These are phyloP conservation scores for Orthosia incerta DNA, from an alignment of 2,888 invertebrate species.

Conservation along the genomic window DNA sequence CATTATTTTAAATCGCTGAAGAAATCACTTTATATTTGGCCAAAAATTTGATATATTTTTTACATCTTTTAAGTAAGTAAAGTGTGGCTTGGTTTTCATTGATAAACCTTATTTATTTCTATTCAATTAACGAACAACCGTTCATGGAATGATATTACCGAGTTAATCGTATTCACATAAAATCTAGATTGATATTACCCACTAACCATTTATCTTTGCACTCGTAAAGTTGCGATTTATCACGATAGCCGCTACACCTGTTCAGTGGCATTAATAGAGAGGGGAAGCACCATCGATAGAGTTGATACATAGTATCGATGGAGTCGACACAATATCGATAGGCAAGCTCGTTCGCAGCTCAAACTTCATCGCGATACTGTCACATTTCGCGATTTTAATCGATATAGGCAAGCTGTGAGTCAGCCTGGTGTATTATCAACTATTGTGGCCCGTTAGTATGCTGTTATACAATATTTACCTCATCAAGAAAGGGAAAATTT, in stretches of 20 bases:
- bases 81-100: not conserved
- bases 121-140: not conserved
- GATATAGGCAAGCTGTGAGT: constrained; percentile 1
- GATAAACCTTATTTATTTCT: not conserved
- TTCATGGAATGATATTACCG: not conserved
- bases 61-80: not conserved
- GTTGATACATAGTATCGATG: constrained; percentile 19
- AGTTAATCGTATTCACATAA: constrained; percentile 7
- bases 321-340: constrained; percentile 24
- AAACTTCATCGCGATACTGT: constrained; percentile 45
- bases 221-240: not conserved
- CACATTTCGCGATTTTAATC: constrained; percentile 39
- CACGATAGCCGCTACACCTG: constrained; percentile 12
- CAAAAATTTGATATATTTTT: too few relatives aligned
- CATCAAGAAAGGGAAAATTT: too few relatives aligned
- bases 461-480: too few relatives aligned
- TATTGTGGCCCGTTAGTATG: not conserved
- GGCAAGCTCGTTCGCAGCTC: constrained; percentile 29
- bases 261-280: constrained; percentile 20
- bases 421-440: not conserved
- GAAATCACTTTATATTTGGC: not conserved
- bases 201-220: constrained; percentile 5
- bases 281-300: constrained; percentile 23
- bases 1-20: not conserved
- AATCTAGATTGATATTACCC: not conserved